These are phyloP conservation scores for Pholis gunnellus DNA, from an alignment of 2,113 vertebrate species.

Conservation along the genomic window DNA sequence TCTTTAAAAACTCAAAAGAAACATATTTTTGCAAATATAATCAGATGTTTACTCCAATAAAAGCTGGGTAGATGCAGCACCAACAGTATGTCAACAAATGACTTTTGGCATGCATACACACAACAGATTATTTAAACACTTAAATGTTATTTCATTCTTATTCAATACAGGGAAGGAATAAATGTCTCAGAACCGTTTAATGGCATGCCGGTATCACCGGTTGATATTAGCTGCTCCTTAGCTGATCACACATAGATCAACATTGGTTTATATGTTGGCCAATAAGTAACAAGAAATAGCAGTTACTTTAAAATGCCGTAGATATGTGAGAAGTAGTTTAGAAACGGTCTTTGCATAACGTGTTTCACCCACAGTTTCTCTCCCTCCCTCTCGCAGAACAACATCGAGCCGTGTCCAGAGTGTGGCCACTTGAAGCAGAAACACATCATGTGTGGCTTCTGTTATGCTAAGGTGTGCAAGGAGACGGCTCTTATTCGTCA, in stretches of 20 bases:
- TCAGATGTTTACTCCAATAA: too few relatives aligned
- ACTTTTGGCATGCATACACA: background rate
- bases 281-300: background rate
- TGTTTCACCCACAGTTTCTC: constrained; percentile 6
- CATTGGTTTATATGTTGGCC: background rate
- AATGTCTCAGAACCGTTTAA: background rate
- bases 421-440: constrained; percentile 96
- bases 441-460: constrained; percentile 91
- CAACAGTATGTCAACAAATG: background rate
- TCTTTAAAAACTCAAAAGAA: background rate
- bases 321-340: background rate
- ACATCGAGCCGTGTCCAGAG: constrained; percentile 91
- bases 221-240: background rate
- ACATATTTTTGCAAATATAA: background rate
- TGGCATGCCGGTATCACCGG: background rate
- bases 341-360: background rate
- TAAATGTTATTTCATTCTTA: background rate
- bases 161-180: background rate
- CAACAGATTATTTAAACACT: background rate
- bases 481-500: constrained; percentile 88
- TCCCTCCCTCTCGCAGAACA: constrained; percentile 81
- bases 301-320: background rate
- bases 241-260: background rate
- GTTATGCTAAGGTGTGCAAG: constrained; percentile 89
- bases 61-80: background rate